Conservation (phyloP, 2,888 invertebrate genomes). For the Galeruca laticollis region DNA sequence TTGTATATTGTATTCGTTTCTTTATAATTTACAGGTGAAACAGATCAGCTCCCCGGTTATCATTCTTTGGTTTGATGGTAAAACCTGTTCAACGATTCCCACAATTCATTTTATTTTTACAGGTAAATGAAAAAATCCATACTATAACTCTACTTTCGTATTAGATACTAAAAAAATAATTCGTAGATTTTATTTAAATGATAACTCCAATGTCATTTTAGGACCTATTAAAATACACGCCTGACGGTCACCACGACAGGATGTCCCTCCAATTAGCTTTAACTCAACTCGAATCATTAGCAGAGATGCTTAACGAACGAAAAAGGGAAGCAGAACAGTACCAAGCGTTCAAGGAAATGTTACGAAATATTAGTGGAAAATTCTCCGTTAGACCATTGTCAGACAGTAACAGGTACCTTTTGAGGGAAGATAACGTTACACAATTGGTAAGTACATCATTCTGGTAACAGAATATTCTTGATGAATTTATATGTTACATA, state of each 20-base stretch:
- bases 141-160: too few species aligned
- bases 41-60: constrained; percentile 92
- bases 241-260: constrained; percentile 92
- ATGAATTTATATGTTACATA: too few species aligned
- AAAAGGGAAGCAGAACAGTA: constrained; percentile 96
- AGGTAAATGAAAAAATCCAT: constrained; percentile 72
- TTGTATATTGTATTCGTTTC: constrained; percentile 14
- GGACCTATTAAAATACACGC: constrained; percentile 95
- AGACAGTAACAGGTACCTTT: constrained; percentile 79
- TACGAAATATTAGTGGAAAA: constrained; percentile 83
- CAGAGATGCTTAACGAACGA: constrained; percentile 94
- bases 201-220: constrained; percentile 63
- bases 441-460: constrained; percentile 75
- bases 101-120: constrained; percentile 94
- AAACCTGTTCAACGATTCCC: constrained; percentile 96
- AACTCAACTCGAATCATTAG: constrained; percentile 92
- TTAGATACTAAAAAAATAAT: too few species aligned
- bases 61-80: constrained; percentile 96
- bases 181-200: constrained; percentile 3
- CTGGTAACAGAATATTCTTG: neutral
- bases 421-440: constrained; percentile 91
- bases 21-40: constrained; percentile 83
- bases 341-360: constrained; percentile 90
- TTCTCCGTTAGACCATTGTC: constrained; percentile 83
- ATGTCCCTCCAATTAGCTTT: constrained; percentile 93